Conservation (phyloP, 2,113 vertebrate species). For the Rhinolophus sinicus region DNA sequence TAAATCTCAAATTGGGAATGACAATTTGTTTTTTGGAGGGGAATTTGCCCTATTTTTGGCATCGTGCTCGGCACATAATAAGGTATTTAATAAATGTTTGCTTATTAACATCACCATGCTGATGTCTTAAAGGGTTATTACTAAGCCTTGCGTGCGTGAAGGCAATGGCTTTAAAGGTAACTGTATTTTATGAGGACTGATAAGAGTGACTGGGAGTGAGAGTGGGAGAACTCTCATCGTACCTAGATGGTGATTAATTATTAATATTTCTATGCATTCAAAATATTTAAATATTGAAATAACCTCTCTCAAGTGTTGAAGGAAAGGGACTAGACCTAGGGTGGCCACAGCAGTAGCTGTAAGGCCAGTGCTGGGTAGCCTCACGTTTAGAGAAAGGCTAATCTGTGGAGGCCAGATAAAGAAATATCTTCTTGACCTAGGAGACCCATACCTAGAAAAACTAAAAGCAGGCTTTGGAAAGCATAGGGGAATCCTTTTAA, state of each 20-base stretch:
- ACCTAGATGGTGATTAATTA: slow-evolving; percentile 28
- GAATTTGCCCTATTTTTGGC: slow-evolving; percentile 5
- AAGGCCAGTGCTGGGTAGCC: not conserved
- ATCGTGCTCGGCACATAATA: not conserved
- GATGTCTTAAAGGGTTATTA: slow-evolving; percentile 20
- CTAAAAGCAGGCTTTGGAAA: slow-evolving; percentile 49
- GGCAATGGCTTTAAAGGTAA: slow-evolving; percentile 3
- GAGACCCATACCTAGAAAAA: slow-evolving; percentile 18
- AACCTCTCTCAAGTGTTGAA: slow-evolving; percentile 34
- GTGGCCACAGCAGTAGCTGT: not conserved
- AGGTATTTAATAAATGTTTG: not conserved
- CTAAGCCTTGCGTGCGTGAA: slow-evolving; percentile 8
- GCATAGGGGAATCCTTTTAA: slow-evolving; percentile 2
- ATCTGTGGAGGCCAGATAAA: not conserved
- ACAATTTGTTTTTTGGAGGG: not conserved
- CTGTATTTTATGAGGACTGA: not conserved
- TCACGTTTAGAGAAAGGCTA: not conserved
- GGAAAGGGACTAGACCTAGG: not conserved
- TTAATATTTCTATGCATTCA: slow-evolving; percentile 28
- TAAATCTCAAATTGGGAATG: not conserved
- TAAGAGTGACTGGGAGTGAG: not conserved
- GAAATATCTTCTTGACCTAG: slow-evolving; percentile 23
- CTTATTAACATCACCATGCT: not conserved
- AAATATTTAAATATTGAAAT: slow-evolving; percentile 16
- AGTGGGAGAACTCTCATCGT: slow-evolving; percentile 25